These are phyloP conservation scores for Vulpes lagopus DNA, from an alignment of 2,113 vertebrate species.

Conservation along the genomic window DNA sequence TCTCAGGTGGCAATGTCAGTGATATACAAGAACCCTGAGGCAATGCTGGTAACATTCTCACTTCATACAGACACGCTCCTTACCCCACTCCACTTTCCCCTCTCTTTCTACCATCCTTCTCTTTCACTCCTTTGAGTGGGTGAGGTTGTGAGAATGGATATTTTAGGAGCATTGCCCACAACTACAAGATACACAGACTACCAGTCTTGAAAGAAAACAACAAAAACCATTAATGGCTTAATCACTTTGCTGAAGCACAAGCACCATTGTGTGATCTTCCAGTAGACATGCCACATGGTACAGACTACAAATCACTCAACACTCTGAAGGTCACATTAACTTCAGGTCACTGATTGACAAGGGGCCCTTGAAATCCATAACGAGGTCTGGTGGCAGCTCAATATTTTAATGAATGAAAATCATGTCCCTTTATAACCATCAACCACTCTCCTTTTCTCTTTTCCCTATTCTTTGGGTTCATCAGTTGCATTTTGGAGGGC, in stretches of 20 bases:
- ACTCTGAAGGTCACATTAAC: neutral
- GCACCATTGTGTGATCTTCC: neutral
- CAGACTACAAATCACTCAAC: neutral
- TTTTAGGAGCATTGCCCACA: neutral
- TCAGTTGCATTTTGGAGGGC: neutral
- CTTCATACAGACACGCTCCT: neutral
- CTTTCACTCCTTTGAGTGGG: neutral
- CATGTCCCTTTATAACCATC: neutral
- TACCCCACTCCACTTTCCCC: fast-evolving
- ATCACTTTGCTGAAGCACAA: neutral
- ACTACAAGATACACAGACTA: neutral
- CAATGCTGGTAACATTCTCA: neutral
- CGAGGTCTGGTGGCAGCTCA: neutral
- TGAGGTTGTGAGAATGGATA: neutral
- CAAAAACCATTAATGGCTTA: neutral
- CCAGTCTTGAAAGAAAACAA: neutral
- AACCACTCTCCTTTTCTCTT: neutral
- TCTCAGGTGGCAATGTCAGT: fast-evolving
- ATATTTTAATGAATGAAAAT: neutral
- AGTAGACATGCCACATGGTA: neutral
- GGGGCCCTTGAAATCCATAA: neutral
- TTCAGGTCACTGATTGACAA: neutral
- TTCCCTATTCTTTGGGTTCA: neutral
- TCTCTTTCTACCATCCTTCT: neutral
- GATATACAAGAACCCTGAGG: neutral